These are phyloP conservation scores for Eupithecia dodoneata DNA, from an alignment of 2,888 invertebrate genomes.

Conservation along the genomic window DNA sequence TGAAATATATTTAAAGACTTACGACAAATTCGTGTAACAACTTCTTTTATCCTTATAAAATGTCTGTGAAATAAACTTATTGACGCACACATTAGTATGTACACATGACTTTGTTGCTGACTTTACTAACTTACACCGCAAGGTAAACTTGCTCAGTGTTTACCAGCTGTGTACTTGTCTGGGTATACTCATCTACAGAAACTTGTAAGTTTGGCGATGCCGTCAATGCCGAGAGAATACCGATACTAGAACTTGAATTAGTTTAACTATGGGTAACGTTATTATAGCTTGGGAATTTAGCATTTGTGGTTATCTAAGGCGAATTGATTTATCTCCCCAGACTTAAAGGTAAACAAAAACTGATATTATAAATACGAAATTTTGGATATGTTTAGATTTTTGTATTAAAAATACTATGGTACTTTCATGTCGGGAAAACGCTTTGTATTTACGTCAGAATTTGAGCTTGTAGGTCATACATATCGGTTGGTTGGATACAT, in stretches of 20 bases:
- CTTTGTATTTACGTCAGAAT: too few relatives aligned
- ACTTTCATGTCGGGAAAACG: too few relatives aligned
- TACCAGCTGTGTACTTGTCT: conserved; percentile 12
- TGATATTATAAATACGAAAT: too few relatives aligned
- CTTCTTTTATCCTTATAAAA: not conserved
- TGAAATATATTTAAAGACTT: too few relatives aligned
- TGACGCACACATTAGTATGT: not conserved
- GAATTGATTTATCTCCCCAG: not conserved
- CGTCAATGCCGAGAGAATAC: conserved; percentile 2
- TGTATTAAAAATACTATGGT: too few relatives aligned
- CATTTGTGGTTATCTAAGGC: not conserved
- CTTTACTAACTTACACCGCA: conserved; percentile 12
- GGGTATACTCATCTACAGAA: not conserved
- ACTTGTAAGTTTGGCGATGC: not conserved
- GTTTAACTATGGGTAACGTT: conserved; percentile 2
- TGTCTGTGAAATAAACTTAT: not conserved
- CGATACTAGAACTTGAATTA: not conserved
- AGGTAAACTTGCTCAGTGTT: conserved; percentile 40
- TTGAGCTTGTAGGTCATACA: too few relatives aligned
- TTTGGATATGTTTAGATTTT: too few relatives aligned
- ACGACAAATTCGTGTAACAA: not conserved
- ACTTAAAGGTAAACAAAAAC: too few relatives aligned
- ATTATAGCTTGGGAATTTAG: not conserved
- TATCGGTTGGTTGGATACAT: not conserved
- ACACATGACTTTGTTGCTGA: not conserved